Evolutionary conservation across 2,113 vertebrate genomes (phyloP), one percentile per base, ranked within the genome.

Genomic region (Oplegnathus fasciatus): DNA sequence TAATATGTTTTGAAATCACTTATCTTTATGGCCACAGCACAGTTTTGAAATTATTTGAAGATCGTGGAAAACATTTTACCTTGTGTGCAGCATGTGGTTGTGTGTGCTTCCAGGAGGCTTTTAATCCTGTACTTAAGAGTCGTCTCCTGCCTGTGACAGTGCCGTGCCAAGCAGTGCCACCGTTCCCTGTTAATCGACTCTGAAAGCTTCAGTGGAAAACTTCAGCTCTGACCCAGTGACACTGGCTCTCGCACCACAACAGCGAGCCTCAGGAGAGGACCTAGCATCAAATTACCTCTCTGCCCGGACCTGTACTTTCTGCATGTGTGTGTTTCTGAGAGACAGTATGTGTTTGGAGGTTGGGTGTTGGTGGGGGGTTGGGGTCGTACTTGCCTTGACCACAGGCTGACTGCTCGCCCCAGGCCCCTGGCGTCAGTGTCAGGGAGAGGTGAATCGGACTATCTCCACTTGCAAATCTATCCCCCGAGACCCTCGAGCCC

Each of bases 391-490:
- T 52, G 82, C 70, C 83, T 88, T 93, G 93, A 93, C 94, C 94
- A 93, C 76, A 13, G 85, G 68, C 91, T 93, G 92, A 94, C 94
- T 90, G 88, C 88, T 82, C 74, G 48, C 92, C 90, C 85, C 57
- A 62, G 82, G 82, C 76, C 92, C 86, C 86, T 20, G 48, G 82
- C 85, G 87, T 85, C 87, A 62, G 94, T 92, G 95, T 94, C 95
- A 95, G 78, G 17, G 79, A 91, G 90, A 96, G 95, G 95, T 96
- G 95, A 96, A 93, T 88, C 85, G 34, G 85, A 90, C 88, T 81
- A 90, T 95, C 90, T 91, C 86, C 80, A 92, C 93, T 95, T 55
- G 78, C 92, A 93, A 91, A 94, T 93, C 92, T 69, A 84, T 93
- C 95, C 94, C 94, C 44, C 6, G 89, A 83, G 95, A 92, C 30